Base-by-base conservation (phyloP, 2,888 invertebrate species). In the Microplitis manilae region DNA sequence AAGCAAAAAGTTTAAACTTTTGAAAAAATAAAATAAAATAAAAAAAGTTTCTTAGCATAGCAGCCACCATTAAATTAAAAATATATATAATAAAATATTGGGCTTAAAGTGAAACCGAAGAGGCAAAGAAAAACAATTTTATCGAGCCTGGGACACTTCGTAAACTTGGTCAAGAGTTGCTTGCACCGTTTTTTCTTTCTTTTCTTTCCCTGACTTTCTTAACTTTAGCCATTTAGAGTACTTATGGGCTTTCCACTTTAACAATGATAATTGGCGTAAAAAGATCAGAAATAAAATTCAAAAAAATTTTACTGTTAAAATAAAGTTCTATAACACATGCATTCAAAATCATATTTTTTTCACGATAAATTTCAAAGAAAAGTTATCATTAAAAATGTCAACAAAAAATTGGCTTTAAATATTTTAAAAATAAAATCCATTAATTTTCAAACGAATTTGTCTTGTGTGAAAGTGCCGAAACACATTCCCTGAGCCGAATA, bases 121-220 rank as follows among this genome's bases (percentile, higher is more conserved):
- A 81, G 79, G 79, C 81, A 83, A 87, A 86, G 87, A 85, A 88
- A 87, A 87, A 87, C 86, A 86, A 83, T 87, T 88, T 88, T 88
- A 88, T 88, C 88, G 87, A 86, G 83, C 83, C 76, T 50, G 81
- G 83, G 82, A 86, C 88, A 87, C 86, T 85, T 85, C 84, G 80
- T 79, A 82, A 86, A 86, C 84, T 83, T 81, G 83, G 83, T 84
- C 83, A 80, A 81, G 80, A 82, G 85, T 85, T 85, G 83, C 38
- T 68, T 68, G 82, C 83, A 83, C 83, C 85, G 85, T 82, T 82
- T 83, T 82, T 77, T 41, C 8, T 5, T 38, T 20, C 79, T 50
- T 50, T 50, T 50, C 13, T 50, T 50, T 9, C 13, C 9, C 9
- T 79, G 80, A 86, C 82, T 83, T 83, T 81, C 83, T 74, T 78